phyloP scores from a whole-genome alignment of 2,888 invertebrate genomes.

The Iphiclides podalirius region DNA sequence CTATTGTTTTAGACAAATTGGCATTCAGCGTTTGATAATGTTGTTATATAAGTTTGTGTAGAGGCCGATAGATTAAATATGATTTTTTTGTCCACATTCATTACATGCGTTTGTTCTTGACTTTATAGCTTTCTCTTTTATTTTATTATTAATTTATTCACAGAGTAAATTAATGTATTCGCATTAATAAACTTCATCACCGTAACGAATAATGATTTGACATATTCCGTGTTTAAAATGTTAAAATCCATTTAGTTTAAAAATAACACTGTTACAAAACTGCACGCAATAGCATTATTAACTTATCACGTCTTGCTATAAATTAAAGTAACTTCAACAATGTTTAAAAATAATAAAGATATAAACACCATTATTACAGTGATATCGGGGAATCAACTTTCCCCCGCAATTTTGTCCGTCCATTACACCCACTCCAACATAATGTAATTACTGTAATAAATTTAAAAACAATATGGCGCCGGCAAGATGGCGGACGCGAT shows the following conservation, averaged over 20 bases:
- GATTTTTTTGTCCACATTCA: too few relatives aligned
- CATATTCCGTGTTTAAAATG: neutral
- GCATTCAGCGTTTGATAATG: too few relatives aligned
- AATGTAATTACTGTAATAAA: constrained; percentile 66
- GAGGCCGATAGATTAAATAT: too few relatives aligned
- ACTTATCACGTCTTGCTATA: constrained; percentile 14
- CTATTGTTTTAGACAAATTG: too few relatives aligned
- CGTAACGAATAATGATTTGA: too few relatives aligned
- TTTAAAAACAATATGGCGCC: constrained; percentile 65
- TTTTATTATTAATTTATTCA: too few relatives aligned
- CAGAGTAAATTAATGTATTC: too few relatives aligned
- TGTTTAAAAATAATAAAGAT: constrained; percentile 26
- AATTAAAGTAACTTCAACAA: constrained; percentile 11
- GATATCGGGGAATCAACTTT: constrained; percentile 32
- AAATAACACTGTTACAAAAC: constrained; percentile 4
- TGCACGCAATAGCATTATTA: constrained; percentile 11
- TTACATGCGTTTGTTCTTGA: too few relatives aligned
- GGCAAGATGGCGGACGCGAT: constrained; percentile 54
- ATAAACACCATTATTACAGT: constrained; percentile 27
- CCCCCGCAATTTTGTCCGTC: constrained; percentile 37
- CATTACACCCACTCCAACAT: constrained; percentile 43
- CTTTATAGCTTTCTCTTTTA: too few relatives aligned
- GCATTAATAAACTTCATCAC: too few relatives aligned
- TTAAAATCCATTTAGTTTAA: neutral
- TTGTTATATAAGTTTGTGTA: too few relatives aligned